Conservation (phyloP, 30 jellyfish, hydroid and myxozoan species). For the Nemopilema nomurai region DNA sequence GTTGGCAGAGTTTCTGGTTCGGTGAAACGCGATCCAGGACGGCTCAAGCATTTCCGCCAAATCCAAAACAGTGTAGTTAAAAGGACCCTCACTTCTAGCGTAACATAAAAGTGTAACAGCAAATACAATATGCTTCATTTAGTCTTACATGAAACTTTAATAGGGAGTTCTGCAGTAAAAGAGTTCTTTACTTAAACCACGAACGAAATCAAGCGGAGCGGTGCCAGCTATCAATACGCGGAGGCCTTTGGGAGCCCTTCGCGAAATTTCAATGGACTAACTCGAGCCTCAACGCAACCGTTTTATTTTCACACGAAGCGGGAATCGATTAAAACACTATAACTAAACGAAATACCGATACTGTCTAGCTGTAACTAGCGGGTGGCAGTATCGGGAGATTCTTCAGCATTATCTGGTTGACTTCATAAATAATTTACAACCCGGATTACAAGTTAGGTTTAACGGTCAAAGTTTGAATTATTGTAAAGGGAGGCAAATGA, state of each 20-base stretch:
- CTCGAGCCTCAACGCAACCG: neutral
- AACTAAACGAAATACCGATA: neutral
- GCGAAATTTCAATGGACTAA: neutral
- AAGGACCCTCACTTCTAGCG: neutral
- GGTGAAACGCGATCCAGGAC: neutral
- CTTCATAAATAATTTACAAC: conserved; percentile 38
- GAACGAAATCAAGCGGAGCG: neutral
- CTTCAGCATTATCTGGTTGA: neutral
- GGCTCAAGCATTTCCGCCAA: neutral
- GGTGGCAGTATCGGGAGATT: neutral
- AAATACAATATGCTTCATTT: neutral
- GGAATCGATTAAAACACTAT: neutral
- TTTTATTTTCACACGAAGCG: neutral
- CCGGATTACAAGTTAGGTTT: conserved; percentile 28
- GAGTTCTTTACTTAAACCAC: neutral
- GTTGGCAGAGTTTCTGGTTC: neutral
- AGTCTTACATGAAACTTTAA: neutral
- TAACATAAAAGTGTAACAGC: neutral
- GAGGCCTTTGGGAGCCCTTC: neutral
- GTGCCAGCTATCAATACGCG: neutral
- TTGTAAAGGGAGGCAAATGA: conserved; percentile 20
- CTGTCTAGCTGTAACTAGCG: neutral
- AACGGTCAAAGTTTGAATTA: conserved; percentile 40
- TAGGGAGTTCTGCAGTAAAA: neutral
- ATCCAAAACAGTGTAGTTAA: neutral